Conservation (phyloP, 2,888 invertebrate genomes). For the Autographa pulchrina region DNA sequence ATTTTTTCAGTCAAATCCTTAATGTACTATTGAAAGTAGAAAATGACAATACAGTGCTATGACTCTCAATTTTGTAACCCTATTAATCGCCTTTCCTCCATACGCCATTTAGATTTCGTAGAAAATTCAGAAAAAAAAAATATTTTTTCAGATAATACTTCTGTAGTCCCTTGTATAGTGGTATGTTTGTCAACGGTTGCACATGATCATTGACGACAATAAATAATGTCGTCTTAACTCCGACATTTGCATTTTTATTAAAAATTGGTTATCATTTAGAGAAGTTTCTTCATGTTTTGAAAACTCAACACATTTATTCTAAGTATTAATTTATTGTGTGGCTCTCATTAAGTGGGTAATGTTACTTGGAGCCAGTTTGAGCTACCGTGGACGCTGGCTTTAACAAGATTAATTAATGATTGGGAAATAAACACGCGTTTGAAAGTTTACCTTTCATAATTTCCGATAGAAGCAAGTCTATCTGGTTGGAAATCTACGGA, state of each 20-base stretch:
- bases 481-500: slow-evolving; percentile 20
- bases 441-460: slow-evolving; percentile 43
- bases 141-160: slow-evolving; percentile 12
- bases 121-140: background rate
- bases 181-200: slow-evolving; percentile 55
- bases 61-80: no score
- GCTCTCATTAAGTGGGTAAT: slow-evolving; percentile 27
- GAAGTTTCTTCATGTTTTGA: slow-evolving; percentile 45
- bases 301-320: slow-evolving; percentile 24
- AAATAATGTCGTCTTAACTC: slow-evolving; percentile 49
- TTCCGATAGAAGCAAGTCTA: slow-evolving; percentile 36
- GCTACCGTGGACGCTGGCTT: background rate
- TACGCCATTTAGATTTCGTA: no score
- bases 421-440: slow-evolving; percentile 40
- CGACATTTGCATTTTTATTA: slow-evolving; percentile 60
- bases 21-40: no score
- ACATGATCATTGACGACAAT: slow-evolving; percentile 49
- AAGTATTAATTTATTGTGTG: slow-evolving; percentile 49
- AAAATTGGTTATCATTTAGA: slow-evolving; percentile 53
- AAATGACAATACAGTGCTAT: no score
- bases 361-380: slow-evolving; percentile 6
- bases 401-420: slow-evolving; percentile 39
- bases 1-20: no score
- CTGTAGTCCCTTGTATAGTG: slow-evolving; percentile 6
- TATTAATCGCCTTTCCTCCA: no score